phyloP scores from a whole-genome alignment of 2,113 vertebrate species.

The Arothron firmamentum region DNA sequence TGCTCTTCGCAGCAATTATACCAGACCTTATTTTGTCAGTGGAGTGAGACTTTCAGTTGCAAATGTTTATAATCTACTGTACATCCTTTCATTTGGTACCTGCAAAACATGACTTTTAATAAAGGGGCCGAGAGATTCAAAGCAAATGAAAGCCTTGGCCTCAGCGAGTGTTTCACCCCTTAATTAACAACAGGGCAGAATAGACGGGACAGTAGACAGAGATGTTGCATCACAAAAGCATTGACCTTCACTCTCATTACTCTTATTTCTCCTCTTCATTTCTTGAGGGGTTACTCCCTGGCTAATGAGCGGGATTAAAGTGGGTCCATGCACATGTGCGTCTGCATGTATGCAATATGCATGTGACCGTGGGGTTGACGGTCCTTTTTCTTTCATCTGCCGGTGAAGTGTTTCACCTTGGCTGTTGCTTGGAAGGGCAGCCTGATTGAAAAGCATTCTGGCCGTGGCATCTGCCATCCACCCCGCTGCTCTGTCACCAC shows the following conservation, averaged over 20 bases:
- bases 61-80: conserved; percentile 8
- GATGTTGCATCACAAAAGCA: conserved; percentile 28
- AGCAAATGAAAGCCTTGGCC: neutral
- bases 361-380: conserved; percentile 39
- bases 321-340: conserved; percentile 36
- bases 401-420: conserved; percentile 76
- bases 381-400: conserved; percentile 37
- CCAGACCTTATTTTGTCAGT: conserved; percentile 50
- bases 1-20: conserved; percentile 50
- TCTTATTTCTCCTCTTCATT: conserved; percentile 30
- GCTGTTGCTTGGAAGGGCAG: conserved; percentile 74
- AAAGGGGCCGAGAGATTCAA: conserved; percentile 19
- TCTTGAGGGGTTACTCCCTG: conserved; percentile 44
- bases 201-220: conserved; percentile 24
- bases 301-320: conserved; percentile 70
- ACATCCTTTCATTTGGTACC: neutral
- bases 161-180: conserved; percentile 30
- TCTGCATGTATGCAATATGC: conserved; percentile 2
- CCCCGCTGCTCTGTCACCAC: conserved; percentile 77
- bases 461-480: conserved; percentile 77
- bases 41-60: conserved; percentile 20
- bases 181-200: conserved; percentile 42
- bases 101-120: neutral
- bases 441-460: conserved; percentile 82
- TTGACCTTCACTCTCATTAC: conserved; percentile 47